Evolutionary conservation across 2,888 invertebrate species (phyloP).

Genomic region (Serripes groenlandicus): DNA sequence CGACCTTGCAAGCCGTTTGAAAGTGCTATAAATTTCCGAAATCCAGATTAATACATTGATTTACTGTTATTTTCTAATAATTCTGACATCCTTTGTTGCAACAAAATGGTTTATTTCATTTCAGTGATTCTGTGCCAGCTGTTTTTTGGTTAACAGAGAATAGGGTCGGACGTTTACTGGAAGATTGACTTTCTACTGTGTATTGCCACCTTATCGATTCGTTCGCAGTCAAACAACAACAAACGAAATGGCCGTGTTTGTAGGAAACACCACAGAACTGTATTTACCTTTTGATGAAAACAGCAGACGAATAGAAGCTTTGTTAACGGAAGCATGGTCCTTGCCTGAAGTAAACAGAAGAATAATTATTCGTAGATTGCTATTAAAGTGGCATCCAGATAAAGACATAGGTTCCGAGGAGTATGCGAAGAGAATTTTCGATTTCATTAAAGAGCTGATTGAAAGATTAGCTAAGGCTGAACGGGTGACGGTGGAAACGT

Average conservation of each 20-base stretch:
- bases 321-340: conserved; percentile 52
- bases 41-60: too few species aligned
- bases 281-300: conserved; percentile 44
- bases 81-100: too few species aligned
- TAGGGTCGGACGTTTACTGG: too few species aligned
- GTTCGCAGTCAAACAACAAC: conserved; percentile 11
- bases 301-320: conserved; percentile 29
- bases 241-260: conserved; percentile 1
- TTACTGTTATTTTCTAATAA: too few species aligned
- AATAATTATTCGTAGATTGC: conserved; percentile 49
- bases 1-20: too few species aligned
- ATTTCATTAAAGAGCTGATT: conserved; percentile 60
- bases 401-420: conserved; percentile 63
- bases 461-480: conserved; percentile 58
- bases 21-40: too few species aligned
- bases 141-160: too few species aligned
- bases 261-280: conserved; percentile 9
- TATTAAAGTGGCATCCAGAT: conserved; percentile 70
- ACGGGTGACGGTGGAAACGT: too few species aligned
- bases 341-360: conserved; percentile 47
- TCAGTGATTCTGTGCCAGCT: too few species aligned
- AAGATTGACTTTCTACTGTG: too few species aligned
- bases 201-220: too few species aligned
- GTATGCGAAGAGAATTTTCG: conserved; percentile 53
- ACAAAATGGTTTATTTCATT: too few species aligned